A percentile compares a stretch with the other conserved stretches of the same genome.
phyloP scores from a whole-genome alignment of 2,113 vertebrate species.

The Chionis minor region DNA sequence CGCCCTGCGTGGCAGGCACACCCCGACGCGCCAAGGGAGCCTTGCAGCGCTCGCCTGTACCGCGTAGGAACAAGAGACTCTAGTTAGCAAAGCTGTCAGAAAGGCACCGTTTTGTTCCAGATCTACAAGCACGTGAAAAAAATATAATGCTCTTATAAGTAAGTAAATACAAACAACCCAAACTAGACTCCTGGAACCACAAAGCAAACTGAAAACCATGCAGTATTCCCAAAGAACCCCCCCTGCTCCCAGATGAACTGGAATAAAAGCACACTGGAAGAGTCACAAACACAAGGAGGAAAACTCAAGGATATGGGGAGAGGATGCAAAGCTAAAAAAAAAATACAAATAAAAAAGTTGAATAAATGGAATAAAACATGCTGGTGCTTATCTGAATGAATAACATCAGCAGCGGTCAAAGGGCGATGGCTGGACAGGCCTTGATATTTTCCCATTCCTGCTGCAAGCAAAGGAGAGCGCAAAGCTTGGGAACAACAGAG shows the following conservation, averaged over 20 bases:
- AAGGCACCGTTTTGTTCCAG: neutral
- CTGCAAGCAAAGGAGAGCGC: neutral
- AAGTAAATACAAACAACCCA: neutral
- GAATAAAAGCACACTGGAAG: neutral
- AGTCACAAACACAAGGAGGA: neutral
- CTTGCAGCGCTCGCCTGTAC: neutral
- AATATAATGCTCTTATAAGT: neutral
- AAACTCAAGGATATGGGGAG: neutral
- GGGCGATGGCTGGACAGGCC: neutral
- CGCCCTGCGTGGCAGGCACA: constrained; percentile 31
- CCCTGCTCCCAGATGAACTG: neutral
- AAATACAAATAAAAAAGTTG: neutral
- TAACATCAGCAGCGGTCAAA: neutral
- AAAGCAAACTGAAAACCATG: neutral
- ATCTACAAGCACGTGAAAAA: neutral
- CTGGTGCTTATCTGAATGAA: neutral
- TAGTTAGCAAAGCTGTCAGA: neutral
- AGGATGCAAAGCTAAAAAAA: neutral
- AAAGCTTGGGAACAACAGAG: neutral
- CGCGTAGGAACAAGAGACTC: neutral
- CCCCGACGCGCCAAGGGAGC: constrained; percentile 1
- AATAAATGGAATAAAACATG: neutral
- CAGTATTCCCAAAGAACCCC: neutral
- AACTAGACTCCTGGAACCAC: neutral
- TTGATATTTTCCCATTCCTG: neutral